Evolutionary conservation across 2,888 invertebrate species (phyloP), one percentile per base, ranked within the genome.

Genomic region (Morinoia aosen): DNA sequence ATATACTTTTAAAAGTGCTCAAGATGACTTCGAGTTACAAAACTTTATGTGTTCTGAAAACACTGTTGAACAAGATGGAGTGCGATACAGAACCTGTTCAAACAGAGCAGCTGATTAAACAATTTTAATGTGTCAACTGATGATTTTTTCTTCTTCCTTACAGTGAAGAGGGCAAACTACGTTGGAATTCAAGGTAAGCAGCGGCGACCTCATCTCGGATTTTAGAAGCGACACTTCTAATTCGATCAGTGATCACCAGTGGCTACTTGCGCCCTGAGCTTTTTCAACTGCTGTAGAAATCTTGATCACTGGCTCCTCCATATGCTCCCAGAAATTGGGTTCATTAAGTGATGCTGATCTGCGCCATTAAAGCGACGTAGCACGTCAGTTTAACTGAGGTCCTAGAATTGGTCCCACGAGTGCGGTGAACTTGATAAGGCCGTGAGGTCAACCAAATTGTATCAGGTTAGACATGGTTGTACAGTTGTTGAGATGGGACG

Each of bases 161-260:
- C 97, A 97, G 97, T 97, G 96, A 97, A 97, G 97, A 97, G 97
- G 97, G 97, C 97, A 96, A 97, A 97, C 97, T 97, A 97, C 95
- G 97, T 97, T 95, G 97, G 97, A 96, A 97, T 97, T 96, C 97
- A 97, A 97, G 97, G 97, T 97, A 97, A 97, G 97, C 96, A 19
- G 57, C 56, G 58, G 57, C 39, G 16, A 48, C 93, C 93, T n/a
- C 57, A 33, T 48, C 93, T 57, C 57, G 40, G 25, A 5, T 57
- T 10, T 33, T 48, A 19, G 33, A 57, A 93, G 57, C 33, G 0
- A 57, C 91, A 39, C 40, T 2, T 40, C 91, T 91, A 91, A 91
- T 91, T 91, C 39, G 91, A 91, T 57, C 93, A 93, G 93, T 33
- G 57, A 19, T 14, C 58, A 58, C 48, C 8, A 11, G 93, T 7